Conservation (phyloP, 1,140 invertebrate species). For the Drosophila ficusphila region DNA sequence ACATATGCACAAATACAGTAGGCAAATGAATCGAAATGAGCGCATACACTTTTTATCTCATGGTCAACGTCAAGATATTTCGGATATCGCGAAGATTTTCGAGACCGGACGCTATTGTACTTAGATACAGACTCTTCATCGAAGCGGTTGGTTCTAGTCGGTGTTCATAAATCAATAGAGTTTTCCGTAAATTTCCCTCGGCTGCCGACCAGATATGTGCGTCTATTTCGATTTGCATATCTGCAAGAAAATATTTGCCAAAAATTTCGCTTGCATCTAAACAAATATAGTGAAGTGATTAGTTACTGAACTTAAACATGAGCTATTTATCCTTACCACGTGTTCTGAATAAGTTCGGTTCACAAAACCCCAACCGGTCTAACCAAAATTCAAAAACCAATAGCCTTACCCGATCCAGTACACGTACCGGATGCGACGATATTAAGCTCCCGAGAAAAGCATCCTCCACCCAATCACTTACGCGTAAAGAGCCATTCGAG, state of each 20-base stretch:
- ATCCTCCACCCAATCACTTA: conserved; percentile 63
- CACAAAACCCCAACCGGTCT: conserved; percentile 44
- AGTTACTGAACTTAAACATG: conserved; percentile 39
- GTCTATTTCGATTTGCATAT: conserved; percentile 13
- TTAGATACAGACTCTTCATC: conserved; percentile 37
- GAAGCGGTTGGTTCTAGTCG: conserved; percentile 21
- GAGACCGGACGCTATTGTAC: conserved; percentile 41
- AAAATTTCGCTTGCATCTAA: not conserved
- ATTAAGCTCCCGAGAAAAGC: conserved; percentile 35
- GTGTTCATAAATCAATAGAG: conserved; percentile 2
- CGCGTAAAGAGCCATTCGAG: conserved; percentile 55
- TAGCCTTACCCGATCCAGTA: conserved; percentile 59
- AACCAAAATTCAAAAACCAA: conserved; percentile 57
- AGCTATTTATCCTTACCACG: conserved; percentile 73
- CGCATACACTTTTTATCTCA: conserved; percentile 72
- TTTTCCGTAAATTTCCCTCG: not conserved
- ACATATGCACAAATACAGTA: conserved; percentile 36
- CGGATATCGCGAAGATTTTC: conserved; percentile 48
- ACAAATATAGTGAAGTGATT: conserved; percentile 13
- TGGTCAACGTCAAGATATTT: conserved; percentile 69
- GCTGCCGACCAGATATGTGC: conserved; percentile 19
- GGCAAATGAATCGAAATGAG: conserved; percentile 45
- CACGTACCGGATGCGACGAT: conserved; percentile 38
- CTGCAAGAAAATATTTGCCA: conserved; percentile 5
- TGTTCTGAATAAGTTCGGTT: conserved; percentile 32